phyloP scores from a whole-genome alignment of 2,797 vertebrate genomes.

The Pygocentrus nattereri region DNA sequence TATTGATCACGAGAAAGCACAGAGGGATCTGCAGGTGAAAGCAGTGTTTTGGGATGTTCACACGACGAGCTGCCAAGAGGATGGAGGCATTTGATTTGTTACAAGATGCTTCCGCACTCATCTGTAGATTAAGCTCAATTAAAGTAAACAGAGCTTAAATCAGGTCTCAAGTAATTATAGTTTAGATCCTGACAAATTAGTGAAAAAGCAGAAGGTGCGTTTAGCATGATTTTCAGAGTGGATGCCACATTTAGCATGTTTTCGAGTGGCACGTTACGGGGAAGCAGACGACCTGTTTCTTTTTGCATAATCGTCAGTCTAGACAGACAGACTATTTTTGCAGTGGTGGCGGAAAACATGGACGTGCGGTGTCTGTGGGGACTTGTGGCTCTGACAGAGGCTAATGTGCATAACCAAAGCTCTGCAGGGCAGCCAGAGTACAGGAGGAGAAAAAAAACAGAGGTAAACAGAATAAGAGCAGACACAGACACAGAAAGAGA shows the following conservation, averaged over 20 bases:
- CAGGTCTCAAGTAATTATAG: neutral
- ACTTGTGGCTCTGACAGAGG: slow-evolving; percentile 42
- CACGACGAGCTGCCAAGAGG: neutral
- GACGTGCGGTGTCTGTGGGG: slow-evolving; percentile 21
- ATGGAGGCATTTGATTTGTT: slow-evolving; percentile 7
- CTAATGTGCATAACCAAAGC: slow-evolving; percentile 50
- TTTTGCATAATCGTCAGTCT: slow-evolving; percentile 44
- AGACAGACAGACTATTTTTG: slow-evolving; percentile 24
- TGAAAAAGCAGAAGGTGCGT: neutral
- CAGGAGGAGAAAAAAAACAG: slow-evolving; percentile 64
- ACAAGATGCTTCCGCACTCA: neutral
- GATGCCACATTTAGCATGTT: slow-evolving; percentile 17
- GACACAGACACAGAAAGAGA: slow-evolving; percentile 63
- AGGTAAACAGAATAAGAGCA: slow-evolving; percentile 68
- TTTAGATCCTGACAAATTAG: slow-evolving; percentile 2
- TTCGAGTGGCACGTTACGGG: slow-evolving; percentile 10
- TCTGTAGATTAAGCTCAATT: slow-evolving; percentile 3
- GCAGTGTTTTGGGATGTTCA: neutral
- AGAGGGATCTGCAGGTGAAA: slow-evolving; percentile 15
- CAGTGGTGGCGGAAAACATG: slow-evolving; percentile 33
- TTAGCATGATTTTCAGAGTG: slow-evolving; percentile 9
- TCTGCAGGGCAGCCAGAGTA: slow-evolving; percentile 74
- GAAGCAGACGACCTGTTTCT: slow-evolving; percentile 33
- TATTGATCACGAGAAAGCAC: slow-evolving; percentile 32
- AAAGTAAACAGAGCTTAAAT: slow-evolving; percentile 10